Evolutionary conservation across 1,140 invertebrate species (phyloP).

Genomic region (Propsilocerus akamusi): DNA sequence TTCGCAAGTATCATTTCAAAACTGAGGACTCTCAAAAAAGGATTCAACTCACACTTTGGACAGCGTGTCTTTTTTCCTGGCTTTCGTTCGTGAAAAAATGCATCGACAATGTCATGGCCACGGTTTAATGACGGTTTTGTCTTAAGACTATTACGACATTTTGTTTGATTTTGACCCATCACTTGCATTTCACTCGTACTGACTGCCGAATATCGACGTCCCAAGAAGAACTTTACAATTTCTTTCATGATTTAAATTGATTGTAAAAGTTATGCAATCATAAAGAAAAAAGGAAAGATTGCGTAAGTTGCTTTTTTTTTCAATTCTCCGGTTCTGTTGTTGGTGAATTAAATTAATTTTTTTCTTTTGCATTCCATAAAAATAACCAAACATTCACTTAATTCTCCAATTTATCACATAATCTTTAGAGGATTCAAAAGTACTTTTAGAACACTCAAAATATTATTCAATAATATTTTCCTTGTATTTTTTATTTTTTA

Average conservation of each 20-base stretch:
- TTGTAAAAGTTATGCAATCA: no score
- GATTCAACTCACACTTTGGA: conserved; percentile 19
- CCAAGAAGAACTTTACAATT: conserved; percentile 11
- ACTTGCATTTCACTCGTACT: conserved; percentile 13
- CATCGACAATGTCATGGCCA: conserved; percentile 15
- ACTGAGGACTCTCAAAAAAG: background rate
- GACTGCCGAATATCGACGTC: conserved; percentile 18
- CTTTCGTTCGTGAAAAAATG: conserved; percentile 18
- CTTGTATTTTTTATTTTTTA: no score
- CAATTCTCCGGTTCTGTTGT: background rate
- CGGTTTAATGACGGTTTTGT: conserved; percentile 17
- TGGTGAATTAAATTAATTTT: background rate
- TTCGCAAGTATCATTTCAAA: background rate
- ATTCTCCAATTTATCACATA: background rate
- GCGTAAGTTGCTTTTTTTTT: no score
- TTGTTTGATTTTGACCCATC: conserved; percentile 7
- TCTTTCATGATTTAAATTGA: conserved; percentile 1
- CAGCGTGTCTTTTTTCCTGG: conserved; percentile 13
- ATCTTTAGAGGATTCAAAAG: background rate
- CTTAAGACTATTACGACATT: conserved; percentile 19
- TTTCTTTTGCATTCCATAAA: background rate
- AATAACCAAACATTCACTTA: background rate
- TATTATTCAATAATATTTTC: no score
- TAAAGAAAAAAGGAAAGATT: no score
- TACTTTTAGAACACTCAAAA: no score